These are phyloP conservation scores for Phalloptychus januarius DNA, from an alignment of 2,797 vertebrate species.

Conservation along the genomic window DNA sequence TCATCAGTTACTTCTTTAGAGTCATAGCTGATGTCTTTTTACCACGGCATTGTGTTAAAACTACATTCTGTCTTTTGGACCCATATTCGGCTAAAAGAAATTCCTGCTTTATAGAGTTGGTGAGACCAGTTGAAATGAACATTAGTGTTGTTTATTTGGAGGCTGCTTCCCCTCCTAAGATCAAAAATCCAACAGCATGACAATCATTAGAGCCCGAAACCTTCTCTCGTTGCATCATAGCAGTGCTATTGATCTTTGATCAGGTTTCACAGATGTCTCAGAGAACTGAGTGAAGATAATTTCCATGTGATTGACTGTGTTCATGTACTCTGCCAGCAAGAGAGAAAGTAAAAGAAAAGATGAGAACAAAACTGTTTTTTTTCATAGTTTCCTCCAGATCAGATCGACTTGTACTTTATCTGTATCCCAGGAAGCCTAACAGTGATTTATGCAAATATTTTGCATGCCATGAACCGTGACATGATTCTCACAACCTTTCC, in stretches of 20 bases:
- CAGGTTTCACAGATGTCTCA: slow-evolving; percentile 66
- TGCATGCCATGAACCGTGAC: neutral
- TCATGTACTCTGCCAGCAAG: slow-evolving; percentile 9
- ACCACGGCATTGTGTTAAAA: neutral
- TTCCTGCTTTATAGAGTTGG: neutral
- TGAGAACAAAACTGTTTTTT: slow-evolving; percentile 29
- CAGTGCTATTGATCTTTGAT: slow-evolving; percentile 70
- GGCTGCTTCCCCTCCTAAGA: neutral
- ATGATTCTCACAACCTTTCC: slow-evolving; percentile 14
- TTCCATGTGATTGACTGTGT: slow-evolving; percentile 23
- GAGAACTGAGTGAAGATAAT: slow-evolving; percentile 45
- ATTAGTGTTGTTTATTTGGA: neutral
- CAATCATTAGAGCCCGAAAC: slow-evolving; percentile 26
- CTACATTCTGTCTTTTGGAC: neutral
- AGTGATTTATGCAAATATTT: slow-evolving; percentile 37
- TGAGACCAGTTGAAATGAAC: neutral
- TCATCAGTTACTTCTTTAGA: neutral
- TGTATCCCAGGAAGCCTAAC: slow-evolving; percentile 34
- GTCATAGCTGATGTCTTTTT: neutral
- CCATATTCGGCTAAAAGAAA: neutral
- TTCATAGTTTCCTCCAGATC: slow-evolving; percentile 58
- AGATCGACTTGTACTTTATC: slow-evolving; percentile 36
- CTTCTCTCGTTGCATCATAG: slow-evolving; percentile 32
- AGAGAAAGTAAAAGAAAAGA: slow-evolving; percentile 13
- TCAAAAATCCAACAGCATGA: slow-evolving; percentile 20